phyloP scores from a whole-genome alignment of 2,888 invertebrate genomes.

The Tetheella fluctuosa region DNA sequence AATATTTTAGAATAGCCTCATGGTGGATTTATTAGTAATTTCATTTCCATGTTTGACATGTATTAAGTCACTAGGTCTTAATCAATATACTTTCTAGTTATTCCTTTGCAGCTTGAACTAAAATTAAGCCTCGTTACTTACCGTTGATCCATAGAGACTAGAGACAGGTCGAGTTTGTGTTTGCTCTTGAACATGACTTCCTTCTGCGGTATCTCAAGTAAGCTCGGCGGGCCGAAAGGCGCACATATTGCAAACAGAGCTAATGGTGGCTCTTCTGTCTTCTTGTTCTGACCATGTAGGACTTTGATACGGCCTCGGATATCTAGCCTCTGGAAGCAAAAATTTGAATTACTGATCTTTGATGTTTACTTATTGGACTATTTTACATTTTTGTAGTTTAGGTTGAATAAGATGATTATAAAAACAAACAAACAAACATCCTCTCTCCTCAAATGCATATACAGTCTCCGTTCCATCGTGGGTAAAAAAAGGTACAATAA shows the following conservation, averaged over 20 bases:
- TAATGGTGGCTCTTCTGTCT: conserved; percentile 96
- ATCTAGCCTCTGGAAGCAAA: conserved; percentile 92
- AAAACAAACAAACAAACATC: no score
- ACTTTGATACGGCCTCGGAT: conserved; percentile 98
- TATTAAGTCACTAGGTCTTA: no score
- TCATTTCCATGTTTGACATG: no score
- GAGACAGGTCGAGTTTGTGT: conserved; percentile 97
- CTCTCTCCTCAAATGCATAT: no score
- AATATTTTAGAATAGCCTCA: no score
- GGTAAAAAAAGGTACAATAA: no score
- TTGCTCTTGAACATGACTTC: conserved; percentile 99
- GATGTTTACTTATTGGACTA: neutral
- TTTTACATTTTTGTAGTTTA: no score
- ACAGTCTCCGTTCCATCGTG: no score
- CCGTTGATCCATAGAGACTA: conserved; percentile 99
- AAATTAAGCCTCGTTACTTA: conserved; percentile 51
- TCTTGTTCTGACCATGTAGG: conserved; percentile 97
- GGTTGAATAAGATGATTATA: no score
- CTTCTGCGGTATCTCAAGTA: conserved; percentile 98
- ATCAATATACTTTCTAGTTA: no score
- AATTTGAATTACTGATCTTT: neutral
- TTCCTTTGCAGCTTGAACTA: neutral
- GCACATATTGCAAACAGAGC: conserved; percentile 99
- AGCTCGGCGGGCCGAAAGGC: conserved; percentile 98
- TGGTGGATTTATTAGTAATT: no score